Base-by-base conservation (phyloP, 2,888 invertebrate genomes). In the Cephus sareptanus region DNA sequence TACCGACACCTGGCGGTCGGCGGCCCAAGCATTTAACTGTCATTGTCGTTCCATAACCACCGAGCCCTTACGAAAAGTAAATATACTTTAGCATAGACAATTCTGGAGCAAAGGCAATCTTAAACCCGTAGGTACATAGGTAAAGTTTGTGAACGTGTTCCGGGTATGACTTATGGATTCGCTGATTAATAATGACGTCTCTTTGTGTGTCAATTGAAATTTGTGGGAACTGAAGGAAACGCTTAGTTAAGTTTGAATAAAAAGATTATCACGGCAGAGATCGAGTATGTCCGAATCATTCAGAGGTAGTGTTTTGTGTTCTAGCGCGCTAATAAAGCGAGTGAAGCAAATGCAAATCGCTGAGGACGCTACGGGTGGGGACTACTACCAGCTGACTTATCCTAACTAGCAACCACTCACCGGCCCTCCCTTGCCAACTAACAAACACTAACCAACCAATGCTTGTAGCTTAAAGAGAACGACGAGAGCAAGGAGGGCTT, bases 311-410 rank as follows among this genome's bases (percentile, higher is more conserved):
- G 79, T 90, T 90, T 90, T 90, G 90, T 90, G 90, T 90, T 90
- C 90, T 90, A 90, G 90, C 87, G 89, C 87, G 89, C 90, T 90
- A 86, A 86, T 89, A 89, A 90, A 89, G 85, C 89, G 87, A 89
- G 89, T 88, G 89, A 90, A 88, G 90, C 89, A 89, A 89, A 88
- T 88, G 88, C 89, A 88, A 89, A 89, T 86, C 85, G 85, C 87
- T 84, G 90, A 87, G 85, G 90, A 90, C 87, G 89, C 90, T 86
- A 87, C 86, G 85, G 87, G 86, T 87, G 90, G 90, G 87, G 89
- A 90, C 89, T 90, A 88, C 90, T 90, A 90, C 87, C 90, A 90
- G 89, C 90, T 90, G 89, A 90, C 90, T 86, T 90, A 90, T 85
- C 89, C 90, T 89, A 90, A 90, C 90, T 90, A 90, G 88, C 88